Evolutionary conservation across 2,113 vertebrate species (phyloP).

Genomic region (Corythaeola cristata): DNA sequence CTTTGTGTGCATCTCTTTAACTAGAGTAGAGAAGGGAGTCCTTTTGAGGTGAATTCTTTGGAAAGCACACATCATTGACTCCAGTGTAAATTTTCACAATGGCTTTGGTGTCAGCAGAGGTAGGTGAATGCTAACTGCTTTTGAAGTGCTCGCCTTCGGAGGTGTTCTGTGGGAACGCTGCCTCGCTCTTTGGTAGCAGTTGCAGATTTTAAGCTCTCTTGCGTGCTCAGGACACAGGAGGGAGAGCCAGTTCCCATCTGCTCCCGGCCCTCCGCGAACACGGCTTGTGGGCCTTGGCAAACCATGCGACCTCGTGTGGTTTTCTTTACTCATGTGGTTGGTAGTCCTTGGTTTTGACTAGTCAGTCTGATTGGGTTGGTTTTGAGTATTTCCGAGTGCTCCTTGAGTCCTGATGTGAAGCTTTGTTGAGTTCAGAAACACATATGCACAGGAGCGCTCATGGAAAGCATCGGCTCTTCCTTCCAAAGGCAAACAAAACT

Average conservation of each 20-base stretch:
- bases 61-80: not conserved
- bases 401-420: not conserved
- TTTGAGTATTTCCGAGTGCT: not conserved
- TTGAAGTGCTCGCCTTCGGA: not conserved
- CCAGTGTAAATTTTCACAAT: not conserved
- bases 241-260: not conserved
- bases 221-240: not conserved
- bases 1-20: not conserved
- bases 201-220: not conserved
- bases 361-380: not conserved
- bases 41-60: accelerated
- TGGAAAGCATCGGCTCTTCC: accelerated
- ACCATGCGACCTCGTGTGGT: accelerated
- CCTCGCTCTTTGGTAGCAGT: not conserved
- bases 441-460: accelerated
- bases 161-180: accelerated
- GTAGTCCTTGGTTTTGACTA: not conserved
- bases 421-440: not conserved
- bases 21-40: not conserved
- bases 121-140: not conserved
- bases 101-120: not conserved
- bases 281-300: not conserved
- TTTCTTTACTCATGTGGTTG: not conserved
- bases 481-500: not conserved
- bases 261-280: not conserved